Percentiles rank a stretch among this genome's conserved stretches.
Evolutionary conservation across 2,888 invertebrate species (phyloP).

Genomic region (Marronus borbonicus): DNA sequence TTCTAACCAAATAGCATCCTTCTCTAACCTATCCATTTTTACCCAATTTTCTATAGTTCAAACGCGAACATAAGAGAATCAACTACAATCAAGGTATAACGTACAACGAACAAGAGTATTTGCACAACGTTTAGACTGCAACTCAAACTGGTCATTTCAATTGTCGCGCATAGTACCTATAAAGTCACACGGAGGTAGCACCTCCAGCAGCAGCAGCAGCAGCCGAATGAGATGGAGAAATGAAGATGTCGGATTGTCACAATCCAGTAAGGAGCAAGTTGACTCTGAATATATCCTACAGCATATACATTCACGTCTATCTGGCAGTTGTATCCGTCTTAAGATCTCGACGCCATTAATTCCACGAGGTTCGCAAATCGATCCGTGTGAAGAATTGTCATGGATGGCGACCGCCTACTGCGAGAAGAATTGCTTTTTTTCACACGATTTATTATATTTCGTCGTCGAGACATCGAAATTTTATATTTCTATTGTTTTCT

Average conservation of each 20-base stretch:
- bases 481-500: conserved; percentile 22
- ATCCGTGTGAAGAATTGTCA: conserved; percentile 24
- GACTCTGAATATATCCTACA: conserved; percentile 28
- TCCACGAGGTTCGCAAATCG: conserved; percentile 42
- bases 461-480: conserved; percentile 5
- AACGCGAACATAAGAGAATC: too few species aligned
- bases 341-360: conserved; percentile 44
- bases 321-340: conserved; percentile 18
- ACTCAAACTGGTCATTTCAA: too few species aligned
- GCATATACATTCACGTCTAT: conserved; percentile 28
- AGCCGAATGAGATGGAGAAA: conserved; percentile 53
- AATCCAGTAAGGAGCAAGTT: conserved; percentile 51
- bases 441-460: conserved; percentile 39
- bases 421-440: conserved; percentile 32
- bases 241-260: conserved; percentile 56
- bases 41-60: too few species aligned
- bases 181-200: too few species aligned
- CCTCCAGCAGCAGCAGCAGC: conserved; percentile 11
- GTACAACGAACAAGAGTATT: too few species aligned
- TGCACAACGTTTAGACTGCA: too few species aligned
- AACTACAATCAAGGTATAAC: too few species aligned
- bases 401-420: conserved; percentile 42
- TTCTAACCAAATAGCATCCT: too few species aligned
- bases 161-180: too few species aligned
- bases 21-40: too few species aligned